Conservation (phyloP, 2,113 vertebrate species). For the Morone saxatilis region DNA sequence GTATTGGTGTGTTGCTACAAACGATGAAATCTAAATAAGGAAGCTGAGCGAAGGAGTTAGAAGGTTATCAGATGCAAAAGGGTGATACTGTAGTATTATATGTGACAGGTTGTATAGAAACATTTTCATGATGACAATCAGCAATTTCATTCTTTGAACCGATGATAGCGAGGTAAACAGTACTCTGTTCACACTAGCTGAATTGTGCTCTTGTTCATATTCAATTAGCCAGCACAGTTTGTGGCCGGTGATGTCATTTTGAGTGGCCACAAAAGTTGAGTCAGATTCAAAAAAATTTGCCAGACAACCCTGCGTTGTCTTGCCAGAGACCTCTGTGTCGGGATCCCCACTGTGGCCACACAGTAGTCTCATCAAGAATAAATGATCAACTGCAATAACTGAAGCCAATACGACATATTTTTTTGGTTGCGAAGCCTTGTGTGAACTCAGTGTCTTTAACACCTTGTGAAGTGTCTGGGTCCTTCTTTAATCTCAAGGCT, state of each 20-base stretch:
- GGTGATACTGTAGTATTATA: too few species aligned
- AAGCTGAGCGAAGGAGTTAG: too few species aligned
- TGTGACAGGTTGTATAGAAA: too few species aligned
- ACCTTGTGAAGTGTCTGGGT: not conserved
- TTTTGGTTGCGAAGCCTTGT: not conserved
- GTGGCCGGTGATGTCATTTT: too few species aligned
- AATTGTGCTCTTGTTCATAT: not conserved
- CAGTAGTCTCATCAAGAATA: slow-evolving; percentile 7
- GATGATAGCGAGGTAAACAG: too few species aligned
- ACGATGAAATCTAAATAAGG: too few species aligned
- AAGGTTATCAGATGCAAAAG: too few species aligned
- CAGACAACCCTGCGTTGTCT: not conserved
- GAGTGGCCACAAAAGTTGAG: not conserved
- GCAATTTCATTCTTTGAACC: too few species aligned
- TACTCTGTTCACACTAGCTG: too few species aligned
- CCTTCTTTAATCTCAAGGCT: slow-evolving; percentile 9
- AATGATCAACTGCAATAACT: not conserved
- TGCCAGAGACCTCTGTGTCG: not conserved
- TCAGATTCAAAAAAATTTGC: not conserved
- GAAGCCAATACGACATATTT: not conserved
- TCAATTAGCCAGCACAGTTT: not conserved
- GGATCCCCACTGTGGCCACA: not conserved
- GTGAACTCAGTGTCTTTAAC: not conserved
- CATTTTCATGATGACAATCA: too few species aligned
- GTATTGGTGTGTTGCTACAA: too few species aligned